A percentile compares a stretch with the other conserved stretches of the same genome.
These are phyloP conservation scores for Camponotus vicinus DNA, from an alignment of 1,140 invertebrate genomes.

Conservation along the genomic window DNA sequence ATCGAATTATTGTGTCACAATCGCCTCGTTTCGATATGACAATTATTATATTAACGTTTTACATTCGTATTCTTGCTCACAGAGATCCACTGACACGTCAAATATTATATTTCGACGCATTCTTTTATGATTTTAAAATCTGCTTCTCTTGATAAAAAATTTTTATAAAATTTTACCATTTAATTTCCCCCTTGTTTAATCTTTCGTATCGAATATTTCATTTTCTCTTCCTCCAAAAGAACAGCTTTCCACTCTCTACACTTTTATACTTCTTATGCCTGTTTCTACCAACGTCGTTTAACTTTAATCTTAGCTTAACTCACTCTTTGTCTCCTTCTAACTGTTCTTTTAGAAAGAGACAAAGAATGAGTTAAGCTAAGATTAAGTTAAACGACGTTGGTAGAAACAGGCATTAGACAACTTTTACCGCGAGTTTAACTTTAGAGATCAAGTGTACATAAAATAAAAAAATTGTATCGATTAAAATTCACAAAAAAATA, in stretches of 20 bases:
- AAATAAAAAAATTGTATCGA: not conserved
- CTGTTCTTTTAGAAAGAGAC: no score
- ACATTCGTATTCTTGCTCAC: not conserved
- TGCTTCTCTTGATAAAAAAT: not conserved
- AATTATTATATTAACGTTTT: constrained; percentile 25
- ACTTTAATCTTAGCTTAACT: no score
- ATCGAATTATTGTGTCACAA: constrained; percentile 24
- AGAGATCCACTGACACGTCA: not conserved
- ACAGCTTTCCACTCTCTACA: not conserved
- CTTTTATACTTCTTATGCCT: not conserved
- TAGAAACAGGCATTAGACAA: no score
- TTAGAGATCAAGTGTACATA: no score
- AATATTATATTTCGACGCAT: not conserved
- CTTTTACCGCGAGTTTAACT: not conserved
- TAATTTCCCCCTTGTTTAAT: not conserved
- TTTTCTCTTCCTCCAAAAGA: not conserved
- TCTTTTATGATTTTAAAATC: not conserved
- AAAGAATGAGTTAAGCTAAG: no score
- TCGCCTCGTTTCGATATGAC: not conserved
- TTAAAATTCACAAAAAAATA: not conserved
- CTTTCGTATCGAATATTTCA: not conserved
- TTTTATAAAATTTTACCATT: not conserved
- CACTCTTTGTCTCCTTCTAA: no score
- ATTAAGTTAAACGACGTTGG: no score
- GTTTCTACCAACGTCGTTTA: no score